These are phyloP conservation scores for Hyles lineata DNA, from an alignment of 2,888 invertebrate genomes.

Conservation along the genomic window DNA sequence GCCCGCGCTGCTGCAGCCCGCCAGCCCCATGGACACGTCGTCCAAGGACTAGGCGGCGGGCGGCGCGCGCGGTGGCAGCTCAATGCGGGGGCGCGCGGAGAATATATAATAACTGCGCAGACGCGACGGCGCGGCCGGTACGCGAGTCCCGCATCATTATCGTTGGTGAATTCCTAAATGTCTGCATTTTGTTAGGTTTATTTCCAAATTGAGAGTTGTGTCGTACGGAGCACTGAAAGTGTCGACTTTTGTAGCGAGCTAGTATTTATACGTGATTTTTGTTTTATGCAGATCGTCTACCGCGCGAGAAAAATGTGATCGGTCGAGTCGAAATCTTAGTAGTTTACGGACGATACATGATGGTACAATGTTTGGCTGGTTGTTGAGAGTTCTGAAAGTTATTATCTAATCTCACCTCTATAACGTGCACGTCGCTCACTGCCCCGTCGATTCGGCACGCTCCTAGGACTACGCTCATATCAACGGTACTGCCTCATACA, in stretches of 20 bases:
- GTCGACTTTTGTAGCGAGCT: neutral
- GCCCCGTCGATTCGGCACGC: slow-evolving; percentile 55
- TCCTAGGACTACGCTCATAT: slow-evolving; percentile 41
- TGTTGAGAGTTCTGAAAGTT: slow-evolving; percentile 34
- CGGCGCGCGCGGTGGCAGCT: neutral
- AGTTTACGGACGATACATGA: slow-evolving; percentile 18
- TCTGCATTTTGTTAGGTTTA: slow-evolving; percentile 11
- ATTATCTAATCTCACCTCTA: slow-evolving; percentile 46
- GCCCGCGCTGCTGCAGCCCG: slow-evolving; percentile 82
- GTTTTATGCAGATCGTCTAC: neutral
- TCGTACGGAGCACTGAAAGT: neutral
- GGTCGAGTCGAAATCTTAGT: neutral
- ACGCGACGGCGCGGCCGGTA: slow-evolving; percentile 17
- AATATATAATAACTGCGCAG: slow-evolving; percentile 21
- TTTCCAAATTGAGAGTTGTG: neutral
- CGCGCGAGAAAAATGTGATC: neutral
- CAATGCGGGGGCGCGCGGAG: neutral
- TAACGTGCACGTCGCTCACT: slow-evolving; percentile 58
- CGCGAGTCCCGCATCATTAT: slow-evolving; percentile 16
- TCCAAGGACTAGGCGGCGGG: slow-evolving; percentile 80
- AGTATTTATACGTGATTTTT: neutral
- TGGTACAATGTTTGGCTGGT: slow-evolving; percentile 12
- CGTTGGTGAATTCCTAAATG: neutral
- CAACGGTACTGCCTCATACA: slow-evolving; percentile 11
- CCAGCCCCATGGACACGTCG: slow-evolving; percentile 91